A percentile compares a stretch with the other conserved stretches of the same genome.
Conservation (phyloP, 1,140 invertebrate species). For the Saxidomus purpurata region DNA sequence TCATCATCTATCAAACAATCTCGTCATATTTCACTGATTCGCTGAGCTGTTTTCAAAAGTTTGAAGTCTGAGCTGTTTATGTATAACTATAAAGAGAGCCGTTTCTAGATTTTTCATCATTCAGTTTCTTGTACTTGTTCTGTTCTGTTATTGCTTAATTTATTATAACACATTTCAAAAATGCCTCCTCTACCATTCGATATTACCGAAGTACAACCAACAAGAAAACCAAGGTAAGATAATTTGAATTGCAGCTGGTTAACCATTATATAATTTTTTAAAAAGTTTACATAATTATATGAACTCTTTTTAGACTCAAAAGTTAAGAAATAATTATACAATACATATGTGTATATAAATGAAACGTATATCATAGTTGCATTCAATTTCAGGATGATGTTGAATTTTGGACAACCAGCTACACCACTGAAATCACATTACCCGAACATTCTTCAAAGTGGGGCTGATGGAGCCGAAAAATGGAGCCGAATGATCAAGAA, state of each 20-base stretch:
- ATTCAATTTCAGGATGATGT: background rate
- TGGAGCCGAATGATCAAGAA: too few species aligned
- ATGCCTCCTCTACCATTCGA: background rate
- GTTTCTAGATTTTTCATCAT: background rate
- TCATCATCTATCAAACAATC: conserved; percentile 1
- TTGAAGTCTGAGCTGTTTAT: background rate
- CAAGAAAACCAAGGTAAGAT: background rate
- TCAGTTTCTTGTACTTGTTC: background rate
- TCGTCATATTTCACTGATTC: background rate
- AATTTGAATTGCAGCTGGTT: background rate
- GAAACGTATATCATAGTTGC: background rate
- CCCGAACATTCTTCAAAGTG: background rate
- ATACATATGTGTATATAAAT: background rate
- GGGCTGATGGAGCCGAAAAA: too few species aligned
- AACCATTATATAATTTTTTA: too few species aligned
- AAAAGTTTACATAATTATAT: background rate
- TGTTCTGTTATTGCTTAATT: background rate
- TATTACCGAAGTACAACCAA: background rate
- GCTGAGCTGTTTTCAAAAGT: background rate
- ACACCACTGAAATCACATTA: background rate
- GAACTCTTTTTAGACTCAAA: background rate
- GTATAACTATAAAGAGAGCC: background rate
- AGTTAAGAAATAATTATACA: background rate
- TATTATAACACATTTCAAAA: background rate
- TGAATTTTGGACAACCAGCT: background rate